Base-by-base conservation (phyloP, 1,140 invertebrate genomes). In the Euwallacea fornicatus region DNA sequence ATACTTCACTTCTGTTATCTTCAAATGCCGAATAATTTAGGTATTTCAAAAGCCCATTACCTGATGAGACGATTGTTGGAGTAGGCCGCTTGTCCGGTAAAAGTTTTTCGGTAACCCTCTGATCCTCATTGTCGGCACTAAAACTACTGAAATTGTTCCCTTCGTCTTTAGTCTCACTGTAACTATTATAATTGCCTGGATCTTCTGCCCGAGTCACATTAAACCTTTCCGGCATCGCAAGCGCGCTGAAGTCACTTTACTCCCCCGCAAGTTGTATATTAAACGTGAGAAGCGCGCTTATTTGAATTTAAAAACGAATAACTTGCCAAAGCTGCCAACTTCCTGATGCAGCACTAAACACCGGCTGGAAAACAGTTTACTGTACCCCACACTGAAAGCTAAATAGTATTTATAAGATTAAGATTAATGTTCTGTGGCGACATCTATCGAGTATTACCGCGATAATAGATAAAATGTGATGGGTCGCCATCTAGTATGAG, bases 201-300 rank as follows among this genome's bases (percentile, higher is more conserved):
- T 72, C 70, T 63, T 72, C 58, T 6, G 71, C 47, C 11, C 61
- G 46, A 42, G 71, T 67, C 55, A 72, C 71, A 67, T 67, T 72
- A 56, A 72, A 72, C 15, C 71, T 15, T 42, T 72, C 71, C 46
- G 65, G 65, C 73, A 74, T 74, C 42, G 66, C 63, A 70, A 58
- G 16, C 46, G 46, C 46, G 21, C 21, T 33, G 21, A 33, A 33
- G 21, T 33, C 21, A 50, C 46, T 50, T 50, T 50, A 11, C 46
- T 50, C 13, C 46, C 9, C 9, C 9, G 13, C 13, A 50, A 50
- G 46, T 50, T 13, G 6, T 33, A 4, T 33, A 50, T 50, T 2
- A 50, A 50, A 3, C 4, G 15, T 54, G 16, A 60, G 47, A 13
- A 61, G 8, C 59, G 58, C 21, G 41, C 58, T 69, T 62, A 62